phyloP scores from a whole-genome alignment of 2,113 vertebrate species.

The Phasianus colchicus region DNA sequence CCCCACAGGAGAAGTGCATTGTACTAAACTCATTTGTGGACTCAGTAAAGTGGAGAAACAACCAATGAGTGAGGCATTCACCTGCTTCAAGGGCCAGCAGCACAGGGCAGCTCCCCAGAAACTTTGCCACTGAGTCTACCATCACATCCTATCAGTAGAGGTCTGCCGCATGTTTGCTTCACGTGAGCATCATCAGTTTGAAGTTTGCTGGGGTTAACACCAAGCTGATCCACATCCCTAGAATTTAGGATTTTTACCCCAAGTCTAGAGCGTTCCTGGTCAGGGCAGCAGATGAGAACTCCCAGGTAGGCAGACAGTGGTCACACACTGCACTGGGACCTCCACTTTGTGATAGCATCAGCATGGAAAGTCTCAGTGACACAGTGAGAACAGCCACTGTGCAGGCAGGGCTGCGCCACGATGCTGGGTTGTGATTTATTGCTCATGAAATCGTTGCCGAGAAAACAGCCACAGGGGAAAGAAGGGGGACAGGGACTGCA shows the following conservation, averaged over 20 bases:
- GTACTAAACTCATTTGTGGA: not conserved
- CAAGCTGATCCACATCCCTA: no score
- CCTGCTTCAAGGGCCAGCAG: not conserved
- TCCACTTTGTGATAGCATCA: fast-evolving
- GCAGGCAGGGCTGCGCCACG: not conserved
- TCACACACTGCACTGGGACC: fast-evolving
- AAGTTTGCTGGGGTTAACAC: fast-evolving
- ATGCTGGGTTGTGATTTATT: fast-evolving
- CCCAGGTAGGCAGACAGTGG: fast-evolving
- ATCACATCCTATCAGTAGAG: no score
- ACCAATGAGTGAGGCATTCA: not conserved
- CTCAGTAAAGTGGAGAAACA: not conserved
- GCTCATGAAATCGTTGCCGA: fast-evolving
- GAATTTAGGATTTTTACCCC: not conserved
- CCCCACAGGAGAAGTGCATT: not conserved
- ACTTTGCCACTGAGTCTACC: fast-evolving
- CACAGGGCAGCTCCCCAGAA: not conserved
- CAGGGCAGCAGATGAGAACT: not conserved
- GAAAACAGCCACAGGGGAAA: fast-evolving
- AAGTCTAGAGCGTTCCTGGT: not conserved
- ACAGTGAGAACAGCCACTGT: fast-evolving
- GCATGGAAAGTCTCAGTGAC: fast-evolving
- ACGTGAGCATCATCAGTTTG: fast-evolving
- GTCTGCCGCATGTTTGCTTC: fast-evolving
- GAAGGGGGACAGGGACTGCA: fast-evolving